A percentile compares a stretch with the other conserved stretches of the same genome.
Conservation (phyloP, 2,888 invertebrate genomes). For the Cataglyphis rosenhaueri region DNA sequence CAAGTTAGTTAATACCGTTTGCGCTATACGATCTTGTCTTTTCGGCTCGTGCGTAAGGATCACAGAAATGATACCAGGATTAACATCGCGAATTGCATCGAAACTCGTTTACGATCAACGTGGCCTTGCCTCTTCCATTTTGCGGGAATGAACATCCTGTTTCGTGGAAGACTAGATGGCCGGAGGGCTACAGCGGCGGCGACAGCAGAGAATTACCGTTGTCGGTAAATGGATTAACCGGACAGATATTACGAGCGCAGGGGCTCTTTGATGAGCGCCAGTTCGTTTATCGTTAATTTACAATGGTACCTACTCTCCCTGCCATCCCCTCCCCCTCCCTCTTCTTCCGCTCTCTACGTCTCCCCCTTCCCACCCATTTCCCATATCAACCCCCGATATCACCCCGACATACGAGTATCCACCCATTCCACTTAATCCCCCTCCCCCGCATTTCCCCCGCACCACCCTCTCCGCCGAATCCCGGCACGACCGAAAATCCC, state of each 20-base stretch:
- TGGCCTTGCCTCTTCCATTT: slow-evolving; percentile 51
- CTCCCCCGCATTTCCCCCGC: background rate
- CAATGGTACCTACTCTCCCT: slow-evolving; percentile 68
- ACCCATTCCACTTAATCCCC: slow-evolving; percentile 68
- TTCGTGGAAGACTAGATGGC: slow-evolving; percentile 59
- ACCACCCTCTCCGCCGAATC: slow-evolving; percentile 68
- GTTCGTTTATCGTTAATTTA: slow-evolving; percentile 81
- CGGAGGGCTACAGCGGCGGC: slow-evolving; percentile 56
- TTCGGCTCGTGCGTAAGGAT: slow-evolving; percentile 50
- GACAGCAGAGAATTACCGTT: slow-evolving; percentile 76
- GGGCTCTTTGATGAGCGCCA: slow-evolving; percentile 77
- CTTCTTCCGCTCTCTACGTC: background rate
- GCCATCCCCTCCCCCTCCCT: slow-evolving; percentile 15
- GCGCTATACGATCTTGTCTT: slow-evolving; percentile 46
- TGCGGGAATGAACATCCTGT: slow-evolving; percentile 48
- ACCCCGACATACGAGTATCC: slow-evolving; percentile 61
- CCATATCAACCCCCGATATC: slow-evolving; percentile 47
- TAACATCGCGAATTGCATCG: slow-evolving; percentile 54
- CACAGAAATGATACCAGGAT: slow-evolving; percentile 54
- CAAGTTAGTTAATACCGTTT: slow-evolving; percentile 32
- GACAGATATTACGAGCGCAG: slow-evolving; percentile 75
- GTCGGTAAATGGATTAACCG: slow-evolving; percentile 78
- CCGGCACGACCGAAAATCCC: slow-evolving; percentile 72
- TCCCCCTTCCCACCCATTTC: slow-evolving; percentile 23
- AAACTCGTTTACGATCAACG: slow-evolving; percentile 52